Conservation (phyloP, 2,888 invertebrate species). For the Clunio marinus region DNA sequence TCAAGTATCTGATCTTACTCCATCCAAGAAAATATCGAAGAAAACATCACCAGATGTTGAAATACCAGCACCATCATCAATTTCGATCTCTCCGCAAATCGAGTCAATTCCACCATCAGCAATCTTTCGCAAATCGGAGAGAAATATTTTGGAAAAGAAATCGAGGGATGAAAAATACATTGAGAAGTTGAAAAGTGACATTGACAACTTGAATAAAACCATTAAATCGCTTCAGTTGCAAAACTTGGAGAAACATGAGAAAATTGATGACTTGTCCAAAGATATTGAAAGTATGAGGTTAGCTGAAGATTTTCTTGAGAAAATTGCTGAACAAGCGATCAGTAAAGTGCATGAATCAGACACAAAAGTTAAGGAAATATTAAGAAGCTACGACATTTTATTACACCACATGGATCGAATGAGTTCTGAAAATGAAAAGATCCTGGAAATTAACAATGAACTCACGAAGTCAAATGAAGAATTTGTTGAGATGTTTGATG, state of each 20-base stretch:
- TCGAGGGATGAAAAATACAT: conserved; percentile 37
- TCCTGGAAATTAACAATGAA: conserved; percentile 4
- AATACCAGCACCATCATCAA: conserved; percentile 2
- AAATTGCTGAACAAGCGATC: conserved; percentile 28
- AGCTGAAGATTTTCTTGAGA: conserved; percentile 29
- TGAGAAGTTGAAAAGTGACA: conserved; percentile 26
- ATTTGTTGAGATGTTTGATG: conserved; percentile 17
- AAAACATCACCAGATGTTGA: not conserved
- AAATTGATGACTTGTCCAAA: conserved; percentile 20
- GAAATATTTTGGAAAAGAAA: conserved; percentile 28
- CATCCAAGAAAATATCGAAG: conserved; percentile 32
- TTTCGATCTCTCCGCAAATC: not conserved
- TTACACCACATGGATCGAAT: conserved; percentile 31
- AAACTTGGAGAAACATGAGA: not conserved
- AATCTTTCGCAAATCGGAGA: conserved; percentile 23
- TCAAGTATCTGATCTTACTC: conserved; percentile 30
- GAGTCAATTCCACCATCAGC: not conserved
- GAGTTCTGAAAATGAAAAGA: conserved; percentile 29
- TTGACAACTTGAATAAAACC: conserved; percentile 2
- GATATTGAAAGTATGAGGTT: conserved; percentile 19
- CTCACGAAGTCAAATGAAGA: conserved; percentile 26
- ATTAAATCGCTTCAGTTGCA: not conserved
- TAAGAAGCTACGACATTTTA: conserved; percentile 22
- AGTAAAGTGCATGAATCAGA: conserved; percentile 19
- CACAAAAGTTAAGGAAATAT: conserved; percentile 32